Conservation (phyloP, 2,113 vertebrate species). For the Euleptes europaea region DNA sequence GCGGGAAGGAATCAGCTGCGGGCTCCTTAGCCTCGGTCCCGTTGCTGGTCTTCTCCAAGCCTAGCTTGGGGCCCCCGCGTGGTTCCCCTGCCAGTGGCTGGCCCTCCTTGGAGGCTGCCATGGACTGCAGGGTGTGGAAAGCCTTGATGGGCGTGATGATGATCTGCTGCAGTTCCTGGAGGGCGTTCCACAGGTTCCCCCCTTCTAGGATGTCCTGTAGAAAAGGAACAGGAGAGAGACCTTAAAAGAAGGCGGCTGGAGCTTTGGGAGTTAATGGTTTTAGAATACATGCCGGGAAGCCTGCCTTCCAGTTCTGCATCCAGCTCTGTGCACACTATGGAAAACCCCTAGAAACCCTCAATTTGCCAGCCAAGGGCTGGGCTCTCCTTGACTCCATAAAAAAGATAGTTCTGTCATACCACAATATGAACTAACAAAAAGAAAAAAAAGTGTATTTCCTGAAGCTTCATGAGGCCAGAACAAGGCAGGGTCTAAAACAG, state of each 20-base stretch:
- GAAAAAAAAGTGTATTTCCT: no score
- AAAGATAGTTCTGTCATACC: no score
- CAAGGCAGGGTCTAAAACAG: no score
- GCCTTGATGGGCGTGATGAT: constrained; percentile 91
- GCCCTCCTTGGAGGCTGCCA: constrained; percentile 31
- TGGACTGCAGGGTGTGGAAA: constrained; percentile 76
- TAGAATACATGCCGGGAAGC: accelerated
- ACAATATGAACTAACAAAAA: not conserved
- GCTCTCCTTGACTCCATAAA: not conserved
- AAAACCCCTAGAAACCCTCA: no score
- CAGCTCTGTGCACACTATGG: not conserved
- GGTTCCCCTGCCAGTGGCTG: constrained; percentile 44
- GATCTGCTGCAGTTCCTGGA: constrained; percentile 93
- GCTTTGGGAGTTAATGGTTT: not conserved
- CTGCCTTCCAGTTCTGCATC: not conserved
- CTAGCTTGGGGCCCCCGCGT: constrained; percentile 35
- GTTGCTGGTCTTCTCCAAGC: constrained; percentile 74
- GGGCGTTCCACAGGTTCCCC: constrained; percentile 89
- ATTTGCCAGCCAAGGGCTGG: not conserved
- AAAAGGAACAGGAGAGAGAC: not conserved
- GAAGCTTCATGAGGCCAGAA: no score
- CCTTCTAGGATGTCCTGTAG: constrained; percentile 91
- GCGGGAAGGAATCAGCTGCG: constrained; percentile 77
- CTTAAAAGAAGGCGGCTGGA: not conserved
- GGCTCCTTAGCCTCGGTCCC: constrained; percentile 79